phyloP scores from a whole-genome alignment of 2,888 invertebrate species.

The Agriopis leucophaearia region DNA sequence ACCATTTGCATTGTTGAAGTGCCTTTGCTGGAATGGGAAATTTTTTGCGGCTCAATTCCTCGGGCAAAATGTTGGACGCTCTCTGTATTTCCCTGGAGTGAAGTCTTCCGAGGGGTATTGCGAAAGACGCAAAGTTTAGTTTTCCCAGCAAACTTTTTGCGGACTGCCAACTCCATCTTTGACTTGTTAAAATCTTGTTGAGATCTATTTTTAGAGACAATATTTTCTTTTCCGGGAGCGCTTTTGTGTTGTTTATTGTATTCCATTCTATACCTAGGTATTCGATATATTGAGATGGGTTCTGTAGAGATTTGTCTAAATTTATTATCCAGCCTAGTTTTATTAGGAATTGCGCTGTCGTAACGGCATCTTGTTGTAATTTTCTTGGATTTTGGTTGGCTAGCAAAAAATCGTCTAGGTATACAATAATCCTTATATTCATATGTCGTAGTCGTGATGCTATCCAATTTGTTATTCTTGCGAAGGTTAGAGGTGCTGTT shows the following conservation, averaged over 20 bases:
- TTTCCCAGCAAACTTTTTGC: conserved; percentile 31
- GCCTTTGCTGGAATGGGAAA: conserved; percentile 19
- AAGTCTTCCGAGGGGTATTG: conserved; percentile 30
- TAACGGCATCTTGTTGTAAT: neutral
- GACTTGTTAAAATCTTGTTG: neutral
- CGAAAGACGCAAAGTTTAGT: conserved; percentile 30
- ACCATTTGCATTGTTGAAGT: neutral
- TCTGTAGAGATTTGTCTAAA: conserved; percentile 28
- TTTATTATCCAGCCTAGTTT: conserved; percentile 43
- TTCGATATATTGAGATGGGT: conserved; percentile 26
- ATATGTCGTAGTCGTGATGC: conserved; percentile 27
- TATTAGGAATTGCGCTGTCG: conserved; percentile 8
- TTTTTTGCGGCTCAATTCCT: conserved; percentile 8
- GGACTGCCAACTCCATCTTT: conserved; percentile 25
- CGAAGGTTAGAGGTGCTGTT: conserved; percentile 36
- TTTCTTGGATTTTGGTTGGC: conserved; percentile 16
- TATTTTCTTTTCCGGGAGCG: conserved; percentile 22
- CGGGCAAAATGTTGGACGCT: conserved; percentile 33
- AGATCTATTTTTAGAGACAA: neutral
- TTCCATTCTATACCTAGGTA: conserved; percentile 42
- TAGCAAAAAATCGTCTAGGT: conserved; percentile 43
- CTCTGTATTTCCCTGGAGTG: conserved; percentile 35
- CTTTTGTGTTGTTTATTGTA: conserved; percentile 33
- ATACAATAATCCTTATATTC: conserved; percentile 35
- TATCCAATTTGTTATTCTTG: conserved; percentile 39